Base-by-base conservation (phyloP, 2,113 vertebrate species). In the Atlantisia rogersi region DNA sequence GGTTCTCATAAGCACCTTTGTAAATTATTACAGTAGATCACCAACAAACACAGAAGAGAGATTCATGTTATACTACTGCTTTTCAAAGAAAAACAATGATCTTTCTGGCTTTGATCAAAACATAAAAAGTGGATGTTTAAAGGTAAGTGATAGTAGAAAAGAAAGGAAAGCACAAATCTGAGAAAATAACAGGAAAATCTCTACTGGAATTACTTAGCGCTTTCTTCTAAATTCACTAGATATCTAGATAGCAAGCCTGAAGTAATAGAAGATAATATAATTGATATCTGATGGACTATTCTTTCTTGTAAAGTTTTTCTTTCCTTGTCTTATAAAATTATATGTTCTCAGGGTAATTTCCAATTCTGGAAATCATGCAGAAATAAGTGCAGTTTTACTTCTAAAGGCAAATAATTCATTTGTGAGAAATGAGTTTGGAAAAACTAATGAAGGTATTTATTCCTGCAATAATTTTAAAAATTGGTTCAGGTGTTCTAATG, bases 301-400 rank as follows among this genome's bases (percentile, higher is more conserved):
- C 21, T 63, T 82, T 85, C 65, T 48, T 79, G 39, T 62, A 28
- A 94, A 91, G 32, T 42, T 95, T 74, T 82, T 91, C 46, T 28
- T 14, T 73, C 91, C 67, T 92, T 87, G 24, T 73, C 26, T 76
- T 40, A 76, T 4, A 69, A 91, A 90, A 91, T 90, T 50, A 59
- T 35, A 95, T 0, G 2, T 87, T 96, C 90, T 62, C 32, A 69
- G n/a, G 18, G n/a, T 64, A 87, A 79, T 48, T 21, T 48, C 48
- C 48, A 48, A 48, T 79, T 85, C 62, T 55, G 21, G 62, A 96
- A 95, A 76, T 76, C 65, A 94, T 65, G 78, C 58, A 94, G 91
- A 95, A 95, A n/a, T 48, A 94, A 95, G n/a, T 58, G 65, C 53
- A 76, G 58, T 88, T 92, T 94, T 67, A 67, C 39, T 82, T 91